These are phyloP conservation scores for Phengaris alcon DNA, from an alignment of 2,888 invertebrate genomes.

Conservation along the genomic window DNA sequence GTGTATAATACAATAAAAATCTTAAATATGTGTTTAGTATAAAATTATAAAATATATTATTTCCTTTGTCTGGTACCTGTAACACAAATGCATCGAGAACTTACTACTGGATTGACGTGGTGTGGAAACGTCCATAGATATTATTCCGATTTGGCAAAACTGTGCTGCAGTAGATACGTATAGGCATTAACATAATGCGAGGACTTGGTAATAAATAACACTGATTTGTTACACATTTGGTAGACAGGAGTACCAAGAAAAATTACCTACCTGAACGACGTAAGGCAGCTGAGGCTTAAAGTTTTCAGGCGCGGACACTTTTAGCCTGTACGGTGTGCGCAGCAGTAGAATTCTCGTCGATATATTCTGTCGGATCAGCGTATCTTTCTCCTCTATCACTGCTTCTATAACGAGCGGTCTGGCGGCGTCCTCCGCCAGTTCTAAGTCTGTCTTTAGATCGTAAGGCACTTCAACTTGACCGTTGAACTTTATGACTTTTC, in stretches of 20 bases:
- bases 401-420: constrained; percentile 91
- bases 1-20: no score
- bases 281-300: constrained; percentile 94
- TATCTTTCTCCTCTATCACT: constrained; percentile 93
- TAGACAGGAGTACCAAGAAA: no score
- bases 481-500: constrained; percentile 84
- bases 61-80: no score
- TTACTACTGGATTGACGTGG: no score
- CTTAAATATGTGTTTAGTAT: no score
- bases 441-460: constrained; percentile 85
- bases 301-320: constrained; percentile 89
- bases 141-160: neutral
- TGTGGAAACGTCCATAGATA: no score
- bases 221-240: no score
- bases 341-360: constrained; percentile 82
- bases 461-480: constrained; percentile 85
- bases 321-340: constrained; percentile 78
- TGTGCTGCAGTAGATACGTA: no score
- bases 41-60: no score
- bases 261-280: constrained; percentile 83
- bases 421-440: constrained; percentile 87
- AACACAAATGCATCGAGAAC: no score
- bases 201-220: no score
- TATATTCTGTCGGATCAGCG: constrained; percentile 90
- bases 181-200: no score